Evolutionary conservation across 2,888 invertebrate species (phyloP), one percentile per base, ranked within the genome.

Genomic region (Cryptops parisi): DNA sequence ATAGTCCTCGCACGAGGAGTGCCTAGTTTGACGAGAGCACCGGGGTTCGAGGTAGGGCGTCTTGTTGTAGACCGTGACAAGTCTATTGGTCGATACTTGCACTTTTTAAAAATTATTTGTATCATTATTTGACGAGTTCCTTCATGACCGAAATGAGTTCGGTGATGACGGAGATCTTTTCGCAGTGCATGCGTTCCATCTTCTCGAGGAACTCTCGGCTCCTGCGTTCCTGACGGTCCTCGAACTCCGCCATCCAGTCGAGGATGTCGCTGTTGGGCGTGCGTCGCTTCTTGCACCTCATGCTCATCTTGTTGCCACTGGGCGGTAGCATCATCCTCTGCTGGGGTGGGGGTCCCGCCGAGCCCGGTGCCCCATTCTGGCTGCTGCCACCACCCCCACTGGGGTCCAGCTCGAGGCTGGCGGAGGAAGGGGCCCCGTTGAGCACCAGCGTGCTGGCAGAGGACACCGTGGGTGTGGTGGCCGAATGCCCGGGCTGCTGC

Each of bases 161-260:
- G 9, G 46, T 9, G 9, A 46, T 23, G 46, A 46, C 46, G 19
- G 22, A 9, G 9, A 46, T 6, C 23, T 46, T 46, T 17, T 46
- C 46, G 22, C 22, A 22, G 24, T 46, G 46, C 46, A 46, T 46
- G 9, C 24, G 9, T 17, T 46, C 46, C 46, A 46, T 46, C 19
- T 46, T 19, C 6, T 46, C 46, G 15, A 46, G 9, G 46, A 46
- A 46, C 19, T 46, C 46, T 9, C 24, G 5, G 19, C 15, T 23
- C 9, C 46, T 5, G 4, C 46, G 17, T 46, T 46, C 46, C 46
- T 46, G 46, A 4, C 46, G 46, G 4, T 46, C 46, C 24, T 46
- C 46, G 19, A 46, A 46, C 9, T 46, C 22, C 5, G 24, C 19
- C 24, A 46, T 9, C 46, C 46, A 46, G 15, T 19, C 24, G 22